Percentiles rank a stretch among this genome's conserved stretches.
Evolutionary conservation across 2,113 vertebrate genomes (phyloP).

Genomic region (Herpailurus yagouaroundi): DNA sequence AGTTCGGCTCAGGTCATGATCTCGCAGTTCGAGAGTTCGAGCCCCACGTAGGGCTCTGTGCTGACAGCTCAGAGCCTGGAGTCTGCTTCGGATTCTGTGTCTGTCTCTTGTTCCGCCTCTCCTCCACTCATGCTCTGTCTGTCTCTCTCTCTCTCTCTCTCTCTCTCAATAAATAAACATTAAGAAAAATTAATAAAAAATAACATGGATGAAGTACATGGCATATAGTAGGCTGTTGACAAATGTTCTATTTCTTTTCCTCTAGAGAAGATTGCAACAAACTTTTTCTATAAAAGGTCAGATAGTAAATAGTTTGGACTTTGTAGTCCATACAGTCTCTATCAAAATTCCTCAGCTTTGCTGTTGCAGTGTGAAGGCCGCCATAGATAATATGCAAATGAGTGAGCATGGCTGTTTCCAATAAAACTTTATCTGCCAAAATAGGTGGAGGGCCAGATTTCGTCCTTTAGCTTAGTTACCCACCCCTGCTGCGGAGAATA

Average conservation of each 20-base stretch:
- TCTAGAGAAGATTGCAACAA: not conserved
- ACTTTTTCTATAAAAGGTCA: not conserved
- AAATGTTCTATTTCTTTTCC: conserved; percentile 1
- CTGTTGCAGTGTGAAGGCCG: not conserved
- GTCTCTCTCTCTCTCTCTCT: too few species aligned
- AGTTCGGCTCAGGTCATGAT: too few species aligned
- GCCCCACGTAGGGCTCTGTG: too few species aligned
- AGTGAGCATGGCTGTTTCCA: not conserved
- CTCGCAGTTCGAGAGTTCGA: too few species aligned
- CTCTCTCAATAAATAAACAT: too few species aligned
- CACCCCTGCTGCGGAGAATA: not conserved
- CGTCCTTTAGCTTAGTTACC: not conserved
- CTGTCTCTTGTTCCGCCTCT: too few species aligned
- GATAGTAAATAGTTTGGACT: not conserved
- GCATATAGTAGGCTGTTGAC: not conserved
- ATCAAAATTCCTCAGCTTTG: not conserved
- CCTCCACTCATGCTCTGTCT: too few species aligned
- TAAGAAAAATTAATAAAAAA: not conserved
- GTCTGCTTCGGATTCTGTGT: too few species aligned
- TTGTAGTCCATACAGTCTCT: not conserved
- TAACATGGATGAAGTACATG: not conserved
- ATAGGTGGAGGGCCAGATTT: not conserved
- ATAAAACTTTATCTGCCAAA: conserved; percentile 39
- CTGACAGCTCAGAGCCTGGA: too few species aligned
- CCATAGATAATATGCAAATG: not conserved